These are phyloP conservation scores for Macaria liturata DNA, from an alignment of 2,888 invertebrate genomes.

Conservation along the genomic window DNA sequence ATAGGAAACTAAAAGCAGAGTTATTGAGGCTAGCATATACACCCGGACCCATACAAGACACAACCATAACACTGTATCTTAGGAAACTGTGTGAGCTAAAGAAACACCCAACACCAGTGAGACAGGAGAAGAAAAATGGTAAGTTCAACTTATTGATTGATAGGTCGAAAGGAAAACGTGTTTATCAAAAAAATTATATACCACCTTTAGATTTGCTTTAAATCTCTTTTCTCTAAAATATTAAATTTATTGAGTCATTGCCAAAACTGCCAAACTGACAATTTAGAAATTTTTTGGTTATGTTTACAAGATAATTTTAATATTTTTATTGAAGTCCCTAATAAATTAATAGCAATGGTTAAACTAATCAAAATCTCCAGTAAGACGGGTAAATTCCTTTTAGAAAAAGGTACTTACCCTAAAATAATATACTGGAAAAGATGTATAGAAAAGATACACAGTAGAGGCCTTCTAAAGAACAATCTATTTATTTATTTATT, in stretches of 20 bases:
- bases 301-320: conserved; percentile 7
- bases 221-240: no score
- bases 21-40: conserved; percentile 64
- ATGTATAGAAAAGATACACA: no score
- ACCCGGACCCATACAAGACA: not conserved
- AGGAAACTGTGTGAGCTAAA: conserved; percentile 87
- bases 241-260: no score
- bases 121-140: conserved; percentile 52
- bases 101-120: conserved; percentile 51
- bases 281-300: conserved; percentile 1
- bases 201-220: no score
- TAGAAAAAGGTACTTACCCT: conserved; percentile 16
- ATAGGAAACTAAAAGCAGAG: conserved; percentile 86
- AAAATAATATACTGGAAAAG: no score
- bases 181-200: no score
- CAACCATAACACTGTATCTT: conserved; percentile 85
- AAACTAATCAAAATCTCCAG: conserved; percentile 51
- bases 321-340: conserved; percentile 9
- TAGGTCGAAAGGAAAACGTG: no score
- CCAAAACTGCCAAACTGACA: conserved; percentile 5
- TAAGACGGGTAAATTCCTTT: conserved; percentile 31
- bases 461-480: no score
- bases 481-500: no score
- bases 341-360: conserved; percentile 26
- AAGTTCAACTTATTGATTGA: conserved; percentile 15